phyloP scores from a whole-genome alignment of 1,140 invertebrate species.

The Hypothenemus hampei region DNA sequence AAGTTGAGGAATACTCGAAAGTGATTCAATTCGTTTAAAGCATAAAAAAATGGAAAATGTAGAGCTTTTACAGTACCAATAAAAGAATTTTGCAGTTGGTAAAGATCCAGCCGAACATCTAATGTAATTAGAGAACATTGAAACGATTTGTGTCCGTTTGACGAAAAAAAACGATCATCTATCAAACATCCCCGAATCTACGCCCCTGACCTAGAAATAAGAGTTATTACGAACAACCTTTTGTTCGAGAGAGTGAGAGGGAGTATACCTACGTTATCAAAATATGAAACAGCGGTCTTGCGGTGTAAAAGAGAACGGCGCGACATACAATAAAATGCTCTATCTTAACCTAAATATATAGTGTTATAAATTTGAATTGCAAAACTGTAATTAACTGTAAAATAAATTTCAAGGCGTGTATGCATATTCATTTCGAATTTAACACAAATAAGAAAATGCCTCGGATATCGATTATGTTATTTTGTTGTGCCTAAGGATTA shows the following conservation, averaged over 20 bases:
- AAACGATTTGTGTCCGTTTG: too few relatives aligned
- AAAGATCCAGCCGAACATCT: too few relatives aligned
- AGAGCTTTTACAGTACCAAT: too few relatives aligned
- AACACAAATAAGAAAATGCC: constrained; percentile 31
- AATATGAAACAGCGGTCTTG: constrained; percentile 21
- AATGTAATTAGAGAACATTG: too few relatives aligned
- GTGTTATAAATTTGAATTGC: constrained; percentile 31
- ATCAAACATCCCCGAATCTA: not conserved
- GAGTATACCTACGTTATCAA: constrained; percentile 24
- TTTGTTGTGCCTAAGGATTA: constrained; percentile 14
- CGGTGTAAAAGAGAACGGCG: constrained; percentile 4
- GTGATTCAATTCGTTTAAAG: too few relatives aligned
- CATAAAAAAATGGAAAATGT: too few relatives aligned
- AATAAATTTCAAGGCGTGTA: constrained; percentile 30
- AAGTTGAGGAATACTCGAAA: too few relatives aligned
- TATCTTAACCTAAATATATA: constrained; percentile 33
- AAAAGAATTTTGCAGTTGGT: too few relatives aligned
- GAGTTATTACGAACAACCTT: constrained; percentile 5
- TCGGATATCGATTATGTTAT: constrained; percentile 25
- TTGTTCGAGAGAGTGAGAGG: constrained; percentile 12
- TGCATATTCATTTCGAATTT: constrained; percentile 30
- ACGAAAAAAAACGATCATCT: not conserved
- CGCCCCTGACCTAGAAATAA: not conserved
- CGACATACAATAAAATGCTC: constrained; percentile 24
- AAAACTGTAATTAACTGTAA: constrained; percentile 33